Evolutionary conservation across 30 jellyfish, hydroid and myxozoan species (phyloP), one percentile per base, ranked within the genome.

Genomic region (Haliclystus octoradiatus): DNA sequence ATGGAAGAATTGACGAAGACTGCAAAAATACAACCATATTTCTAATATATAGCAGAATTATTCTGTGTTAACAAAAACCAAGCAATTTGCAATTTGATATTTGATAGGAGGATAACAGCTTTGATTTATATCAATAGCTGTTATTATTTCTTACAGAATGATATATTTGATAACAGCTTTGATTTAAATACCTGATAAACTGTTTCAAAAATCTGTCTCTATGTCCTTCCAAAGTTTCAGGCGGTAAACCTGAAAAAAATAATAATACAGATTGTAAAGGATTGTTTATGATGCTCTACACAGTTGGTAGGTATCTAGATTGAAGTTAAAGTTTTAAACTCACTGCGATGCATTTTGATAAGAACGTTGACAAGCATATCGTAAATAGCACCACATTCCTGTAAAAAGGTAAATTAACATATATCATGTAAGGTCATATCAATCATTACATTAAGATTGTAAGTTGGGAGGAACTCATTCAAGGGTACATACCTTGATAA

Each of bases 311-410:
- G 57, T 19, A 40, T 40, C 9, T 19, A 40, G 57, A 5, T 5
- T 5, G 19, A 9, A 40, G 57, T 40, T 5, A 9, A 5, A 40
- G 19, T 5, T 40, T 40, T 19, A 9, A 5, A 69, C 96, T 49
- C 66, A 89, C 98, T 82, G 34, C 76, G 76, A 73, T 89, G 98
- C 27, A 89, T 74, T 70, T 82, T 89, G 65, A 69, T 70, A 75
- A 89, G 50, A 32, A 89, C 91, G 33, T 2, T 63, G 22, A 84
- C 93, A 19, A 89, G 65, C 76, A 89, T 72, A 34, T 89, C 98
- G 66, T 89, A 89, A 4, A 80, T 25, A 23, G 94, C 95, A 76
- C 98, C 76, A 76, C 98, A 89, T 71, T 89, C 98, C 98, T 89
- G 49, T 24, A 25, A 80, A 47, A 31, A 28, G 33, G 33, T 26